Evolutionary conservation across 2,113 vertebrate species (phyloP).

Genomic region (Sciurus niger): DNA sequence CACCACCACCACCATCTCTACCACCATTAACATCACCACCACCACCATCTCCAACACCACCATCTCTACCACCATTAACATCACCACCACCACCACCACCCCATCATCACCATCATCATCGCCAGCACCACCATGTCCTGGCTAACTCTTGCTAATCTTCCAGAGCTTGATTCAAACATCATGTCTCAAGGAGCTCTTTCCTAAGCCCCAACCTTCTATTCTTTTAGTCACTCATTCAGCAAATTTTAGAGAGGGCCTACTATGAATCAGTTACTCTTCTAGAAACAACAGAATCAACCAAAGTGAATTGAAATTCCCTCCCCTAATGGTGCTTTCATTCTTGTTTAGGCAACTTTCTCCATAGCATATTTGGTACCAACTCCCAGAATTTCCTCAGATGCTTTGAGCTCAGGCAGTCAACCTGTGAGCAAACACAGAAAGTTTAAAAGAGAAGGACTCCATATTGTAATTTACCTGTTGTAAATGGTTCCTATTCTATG

Average conservation of each 20-base stretch:
- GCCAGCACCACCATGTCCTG: neutral
- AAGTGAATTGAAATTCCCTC: neutral
- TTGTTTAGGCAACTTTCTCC: neutral
- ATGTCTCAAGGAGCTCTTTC: neutral
- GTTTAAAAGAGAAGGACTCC: neutral
- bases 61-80: neutral
- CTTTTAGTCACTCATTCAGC: neutral
- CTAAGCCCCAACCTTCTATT: neutral
- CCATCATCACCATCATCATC: neutral
- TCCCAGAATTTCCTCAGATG: neutral
- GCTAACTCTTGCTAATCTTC: neutral
- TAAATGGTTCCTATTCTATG: neutral
- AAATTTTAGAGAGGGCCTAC: neutral
- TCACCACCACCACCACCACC: neutral
- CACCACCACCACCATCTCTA: rapidly evolving
- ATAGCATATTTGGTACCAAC: neutral
- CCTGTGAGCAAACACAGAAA: neutral
- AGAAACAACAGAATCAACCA: neutral
- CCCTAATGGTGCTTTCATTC: neutral
- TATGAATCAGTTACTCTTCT: neutral
- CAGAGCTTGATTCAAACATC: neutral
- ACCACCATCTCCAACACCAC: neutral
- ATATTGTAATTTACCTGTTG: neutral
- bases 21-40: neutral
- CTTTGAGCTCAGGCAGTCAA: neutral